Base-by-base conservation (phyloP, 2,113 vertebrate species). In the Coturnix japonica region DNA sequence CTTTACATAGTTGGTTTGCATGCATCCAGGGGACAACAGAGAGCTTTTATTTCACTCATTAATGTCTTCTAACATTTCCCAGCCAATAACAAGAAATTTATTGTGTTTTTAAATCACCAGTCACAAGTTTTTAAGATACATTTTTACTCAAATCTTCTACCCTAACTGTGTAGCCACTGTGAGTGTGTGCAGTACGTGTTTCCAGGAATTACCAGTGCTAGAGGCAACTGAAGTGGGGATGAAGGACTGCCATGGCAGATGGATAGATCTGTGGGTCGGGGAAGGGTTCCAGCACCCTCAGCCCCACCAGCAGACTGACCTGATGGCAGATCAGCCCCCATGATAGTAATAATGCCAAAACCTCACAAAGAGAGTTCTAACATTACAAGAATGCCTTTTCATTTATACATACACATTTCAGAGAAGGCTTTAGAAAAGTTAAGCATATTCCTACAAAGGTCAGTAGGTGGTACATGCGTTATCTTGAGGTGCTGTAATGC, bases 381-480 rank as follows among this genome's bases (percentile, higher is more conserved):
- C 1, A 0, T 41, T 74, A 67, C 7, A 77, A 86, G 39, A 37
- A 76, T 30, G 3, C 47, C 23, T 80, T n/a, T 77, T 77, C 9
- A 35, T 75, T 74, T 83, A 31, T 75, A 23, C 25, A 57, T 23
- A 12, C 28, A 21, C 3, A 9, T 51, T 69, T 88, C 0, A 0
- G 6, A 17, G 21, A 85, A 26, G 21, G 20, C 20, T 93, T 94
- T 64, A 70, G 60, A 76, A 90, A 76, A 0, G 0, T 41, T 70
- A 73, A 79, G 13, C 46, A 21, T 87, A 16, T 71, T 89, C 65
- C 85, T 74, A 11, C 57, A 71, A 78, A 93, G 79, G 85, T 92
- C 89, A 89, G 67, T 64, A 77, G 59, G 47, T 20, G 39, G 81
- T 91, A 37, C 21, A 30, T 72, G 44, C 33, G 30, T 81, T 89